These are phyloP conservation scores for Canis aureus DNA, from an alignment of 2,113 vertebrate genomes.

Conservation along the genomic window DNA sequence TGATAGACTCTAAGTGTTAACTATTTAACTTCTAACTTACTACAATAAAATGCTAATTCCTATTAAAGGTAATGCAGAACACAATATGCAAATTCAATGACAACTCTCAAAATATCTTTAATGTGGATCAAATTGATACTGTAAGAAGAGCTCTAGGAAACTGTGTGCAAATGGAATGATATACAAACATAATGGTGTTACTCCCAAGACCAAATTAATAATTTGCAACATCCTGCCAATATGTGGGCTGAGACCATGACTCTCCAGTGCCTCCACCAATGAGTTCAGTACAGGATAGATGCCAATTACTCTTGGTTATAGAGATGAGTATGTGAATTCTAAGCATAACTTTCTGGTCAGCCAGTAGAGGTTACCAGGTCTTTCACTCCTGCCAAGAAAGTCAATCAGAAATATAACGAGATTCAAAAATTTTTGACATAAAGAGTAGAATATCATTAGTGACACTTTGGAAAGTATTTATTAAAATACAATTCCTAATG, in stretches of 20 bases:
- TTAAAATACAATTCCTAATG: background rate
- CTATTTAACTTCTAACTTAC: background rate
- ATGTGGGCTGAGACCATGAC: fast-evolving
- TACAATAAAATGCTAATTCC: background rate
- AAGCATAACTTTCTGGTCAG: background rate
- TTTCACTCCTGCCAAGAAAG: background rate
- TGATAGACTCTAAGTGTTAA: background rate
- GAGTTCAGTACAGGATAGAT: background rate
- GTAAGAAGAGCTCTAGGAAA: background rate
- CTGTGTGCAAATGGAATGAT: background rate
- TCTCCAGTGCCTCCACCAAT: background rate
- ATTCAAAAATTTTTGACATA: background rate
- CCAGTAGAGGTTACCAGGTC: too few species aligned
- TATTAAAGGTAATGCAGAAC: background rate
- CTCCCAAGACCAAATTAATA: background rate
- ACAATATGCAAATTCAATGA: background rate
- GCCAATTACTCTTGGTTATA: background rate
- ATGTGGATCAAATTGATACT: background rate
- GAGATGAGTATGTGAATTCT: background rate
- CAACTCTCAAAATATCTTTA: background rate
- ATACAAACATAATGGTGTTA: background rate
- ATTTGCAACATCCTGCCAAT: background rate
- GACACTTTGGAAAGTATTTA: background rate
- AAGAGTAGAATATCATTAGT: background rate
- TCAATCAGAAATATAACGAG: background rate